Evolutionary conservation across 2,888 invertebrate genomes (phyloP).

Genomic region (Geotrupes spiniger): DNA sequence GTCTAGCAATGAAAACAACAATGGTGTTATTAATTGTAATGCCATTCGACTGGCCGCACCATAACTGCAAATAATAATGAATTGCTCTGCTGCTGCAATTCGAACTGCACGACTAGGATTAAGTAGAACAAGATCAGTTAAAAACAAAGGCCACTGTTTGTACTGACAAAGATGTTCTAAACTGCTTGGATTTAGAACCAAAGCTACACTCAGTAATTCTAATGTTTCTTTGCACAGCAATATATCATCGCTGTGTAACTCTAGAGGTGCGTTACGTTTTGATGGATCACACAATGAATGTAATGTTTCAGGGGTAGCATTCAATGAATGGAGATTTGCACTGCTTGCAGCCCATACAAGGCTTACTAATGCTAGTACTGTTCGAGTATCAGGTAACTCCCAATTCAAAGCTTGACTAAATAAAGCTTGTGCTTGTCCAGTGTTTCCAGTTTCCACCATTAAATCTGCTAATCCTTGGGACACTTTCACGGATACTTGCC

Average conservation of each 20-base stretch:
- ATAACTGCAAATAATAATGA: slow-evolving; percentile 79
- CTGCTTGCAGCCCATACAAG: slow-evolving; percentile 78
- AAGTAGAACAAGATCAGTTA: slow-evolving; percentile 82
- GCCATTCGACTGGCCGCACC: slow-evolving; percentile 63
- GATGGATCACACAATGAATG: slow-evolving; percentile 64
- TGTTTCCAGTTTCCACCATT: slow-evolving; percentile 44
- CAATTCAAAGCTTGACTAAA: slow-evolving; percentile 63
- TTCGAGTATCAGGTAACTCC: slow-evolving; percentile 70
- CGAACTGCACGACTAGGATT: slow-evolving; percentile 75
- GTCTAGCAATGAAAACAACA: slow-evolving; percentile 66
- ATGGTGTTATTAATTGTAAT: slow-evolving; percentile 62
- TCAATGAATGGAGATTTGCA: slow-evolving; percentile 61
- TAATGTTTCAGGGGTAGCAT: slow-evolving; percentile 60
- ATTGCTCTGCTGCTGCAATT: slow-evolving; percentile 78
- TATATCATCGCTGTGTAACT: slow-evolving; percentile 45
- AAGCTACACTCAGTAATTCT: slow-evolving; percentile 86
- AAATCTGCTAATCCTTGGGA: slow-evolving; percentile 76
- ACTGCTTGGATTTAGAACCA: slow-evolving; percentile 85
- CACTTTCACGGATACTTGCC: slow-evolving; percentile 79
- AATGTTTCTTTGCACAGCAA: slow-evolving; percentile 80
- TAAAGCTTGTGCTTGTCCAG: slow-evolving; percentile 45
- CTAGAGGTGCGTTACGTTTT: slow-evolving; percentile 59
- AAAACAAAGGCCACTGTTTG: slow-evolving; percentile 82
- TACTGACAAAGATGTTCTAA: slow-evolving; percentile 79
- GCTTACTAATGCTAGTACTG: slow-evolving; percentile 71